Evolutionary conservation across 35 echinoderm and acorn worm species (phyloP).

Genomic region (Hemicentrotus pulcherrimus): DNA sequence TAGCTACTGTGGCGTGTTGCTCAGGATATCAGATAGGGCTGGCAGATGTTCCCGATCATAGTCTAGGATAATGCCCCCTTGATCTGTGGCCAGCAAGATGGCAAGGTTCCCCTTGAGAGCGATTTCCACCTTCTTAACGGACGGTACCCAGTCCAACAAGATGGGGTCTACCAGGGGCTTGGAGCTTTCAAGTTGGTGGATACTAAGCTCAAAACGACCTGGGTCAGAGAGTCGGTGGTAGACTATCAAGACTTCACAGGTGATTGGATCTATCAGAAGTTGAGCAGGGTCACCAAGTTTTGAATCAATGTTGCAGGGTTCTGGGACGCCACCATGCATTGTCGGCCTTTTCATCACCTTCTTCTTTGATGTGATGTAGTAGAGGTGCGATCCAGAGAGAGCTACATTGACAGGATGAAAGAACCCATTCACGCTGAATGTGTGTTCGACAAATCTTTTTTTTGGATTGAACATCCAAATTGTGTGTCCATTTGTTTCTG

Average conservation of each 20-base stretch:
- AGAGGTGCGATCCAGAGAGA: not conserved
- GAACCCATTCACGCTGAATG: not conserved
- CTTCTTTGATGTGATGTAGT: slow-evolving; percentile 14
- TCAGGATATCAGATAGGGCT: not conserved
- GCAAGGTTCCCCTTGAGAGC: not conserved
- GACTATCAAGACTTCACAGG: not conserved
- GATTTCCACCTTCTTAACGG: not conserved
- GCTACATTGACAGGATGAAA: not conserved
- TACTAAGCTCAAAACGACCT: not conserved
- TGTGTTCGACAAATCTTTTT: not conserved
- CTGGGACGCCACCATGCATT: not conserved
- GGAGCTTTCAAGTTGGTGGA: not conserved
- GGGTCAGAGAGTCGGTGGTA: not conserved
- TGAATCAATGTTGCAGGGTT: not conserved
- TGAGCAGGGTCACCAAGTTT: slow-evolving; percentile 3
- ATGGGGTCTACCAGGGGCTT: not conserved
- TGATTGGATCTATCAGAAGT: not conserved
- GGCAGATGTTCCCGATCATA: not conserved
- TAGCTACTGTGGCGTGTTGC: not conserved
- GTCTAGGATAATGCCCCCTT: not conserved
- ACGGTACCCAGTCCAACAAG: not conserved
- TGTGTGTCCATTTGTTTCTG: not conserved
- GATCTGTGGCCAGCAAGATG: not conserved
- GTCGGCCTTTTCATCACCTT: not conserved
- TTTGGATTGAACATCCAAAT: not conserved